Percentiles rank a stretch among this genome's conserved stretches.
Conservation (phyloP, 2,797 vertebrate species). For the Periophthalmus magnuspinnatus region DNA sequence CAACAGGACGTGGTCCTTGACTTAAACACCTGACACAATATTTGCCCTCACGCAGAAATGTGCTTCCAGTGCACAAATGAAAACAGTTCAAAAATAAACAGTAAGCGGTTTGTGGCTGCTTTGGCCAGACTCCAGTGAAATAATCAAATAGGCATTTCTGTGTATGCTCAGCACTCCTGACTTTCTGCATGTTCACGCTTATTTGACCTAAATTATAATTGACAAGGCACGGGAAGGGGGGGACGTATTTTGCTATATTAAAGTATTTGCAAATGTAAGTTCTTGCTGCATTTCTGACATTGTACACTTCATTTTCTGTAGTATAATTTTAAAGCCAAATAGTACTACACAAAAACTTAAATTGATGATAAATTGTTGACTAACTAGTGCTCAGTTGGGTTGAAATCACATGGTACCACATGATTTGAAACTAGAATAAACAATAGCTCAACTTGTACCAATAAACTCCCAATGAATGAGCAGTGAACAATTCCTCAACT, state of each 20-base stretch:
- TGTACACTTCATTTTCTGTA: no score
- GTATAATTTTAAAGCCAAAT: no score
- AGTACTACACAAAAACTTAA: no score
- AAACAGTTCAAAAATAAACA: constrained; percentile 30
- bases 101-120: constrained; percentile 31
- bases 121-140: constrained; percentile 38
- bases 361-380: no score
- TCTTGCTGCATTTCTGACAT: no score
- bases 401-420: no score
- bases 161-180: constrained; percentile 36
- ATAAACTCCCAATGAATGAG: no score
- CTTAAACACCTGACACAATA: not conserved
- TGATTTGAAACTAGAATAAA: no score
- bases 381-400: no score
- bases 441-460: no score
- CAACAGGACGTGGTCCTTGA: not conserved
- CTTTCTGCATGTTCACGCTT: not conserved
- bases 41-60: constrained; percentile 11
- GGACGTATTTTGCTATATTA: not conserved
- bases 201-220: not conserved
- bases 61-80: constrained; percentile 16
- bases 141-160: constrained; percentile 31
- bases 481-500: no score
- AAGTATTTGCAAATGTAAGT: no score
- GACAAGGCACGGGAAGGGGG: not conserved